Evolutionary conservation across 2,797 vertebrate species (phyloP).

Genomic region (Ispidina picta): DNA sequence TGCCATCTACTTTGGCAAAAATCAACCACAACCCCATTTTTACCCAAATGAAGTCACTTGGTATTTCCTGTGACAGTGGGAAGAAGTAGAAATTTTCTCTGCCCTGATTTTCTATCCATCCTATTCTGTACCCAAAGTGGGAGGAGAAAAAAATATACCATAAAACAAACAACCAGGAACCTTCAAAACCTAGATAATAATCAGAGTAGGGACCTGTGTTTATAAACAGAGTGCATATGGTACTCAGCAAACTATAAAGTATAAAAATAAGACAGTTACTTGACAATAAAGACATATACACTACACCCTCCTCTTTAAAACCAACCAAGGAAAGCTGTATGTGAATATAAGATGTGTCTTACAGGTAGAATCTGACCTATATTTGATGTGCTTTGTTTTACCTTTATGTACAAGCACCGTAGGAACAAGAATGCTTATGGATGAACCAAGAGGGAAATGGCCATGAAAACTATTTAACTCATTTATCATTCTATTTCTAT

Average conservation of each 20-base stretch:
- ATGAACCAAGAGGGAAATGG: background rate
- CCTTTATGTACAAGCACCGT: background rate
- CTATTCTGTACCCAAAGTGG: background rate
- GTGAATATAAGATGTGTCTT: background rate
- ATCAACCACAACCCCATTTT: background rate
- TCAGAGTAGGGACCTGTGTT: background rate
- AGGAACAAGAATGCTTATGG: background rate
- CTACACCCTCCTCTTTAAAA: background rate
- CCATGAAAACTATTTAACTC: background rate
- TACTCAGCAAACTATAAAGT: background rate
- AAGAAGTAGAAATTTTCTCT: background rate
- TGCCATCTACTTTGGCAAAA: background rate
- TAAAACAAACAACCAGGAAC: background rate
- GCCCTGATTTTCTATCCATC: background rate
- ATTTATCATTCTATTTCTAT: background rate
- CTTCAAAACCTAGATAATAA: background rate
- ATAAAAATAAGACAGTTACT: background rate
- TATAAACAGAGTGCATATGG: background rate
- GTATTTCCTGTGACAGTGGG: background rate
- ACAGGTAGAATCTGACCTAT: background rate
- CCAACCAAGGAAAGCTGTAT: background rate
- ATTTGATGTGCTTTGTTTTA: background rate
- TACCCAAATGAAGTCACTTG: background rate
- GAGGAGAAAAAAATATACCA: background rate
- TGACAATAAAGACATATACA: background rate